phyloP scores from a whole-genome alignment of 2,113 vertebrate genomes.

The Gallinago paraguaiae region DNA sequence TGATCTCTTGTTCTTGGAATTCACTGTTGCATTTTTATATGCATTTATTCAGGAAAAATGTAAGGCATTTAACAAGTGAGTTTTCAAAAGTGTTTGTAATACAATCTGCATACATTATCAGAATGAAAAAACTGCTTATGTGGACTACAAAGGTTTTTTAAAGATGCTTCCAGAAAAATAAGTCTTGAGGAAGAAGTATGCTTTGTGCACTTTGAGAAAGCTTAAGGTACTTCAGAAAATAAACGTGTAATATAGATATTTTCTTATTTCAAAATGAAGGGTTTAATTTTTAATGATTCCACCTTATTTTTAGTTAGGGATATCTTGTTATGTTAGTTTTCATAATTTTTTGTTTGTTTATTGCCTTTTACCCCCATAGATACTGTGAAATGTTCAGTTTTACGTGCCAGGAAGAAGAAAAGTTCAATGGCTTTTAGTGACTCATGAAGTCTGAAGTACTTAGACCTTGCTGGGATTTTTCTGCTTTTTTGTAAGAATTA shows the following conservation, averaged over 20 bases:
- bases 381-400: not conserved
- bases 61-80: accelerated
- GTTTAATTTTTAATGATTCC: not conserved
- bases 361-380: not conserved
- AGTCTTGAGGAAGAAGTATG: not conserved
- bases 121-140: not conserved
- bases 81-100: not conserved
- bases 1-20: not conserved
- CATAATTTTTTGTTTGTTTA: not conserved
- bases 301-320: not conserved
- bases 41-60: not conserved
- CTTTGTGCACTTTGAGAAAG: not conserved
- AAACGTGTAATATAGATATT: not conserved
- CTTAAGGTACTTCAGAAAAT: not conserved
- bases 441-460: not conserved
- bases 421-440: not conserved
- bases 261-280: not conserved
- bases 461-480: not conserved
- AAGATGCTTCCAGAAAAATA: not conserved
- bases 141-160: not conserved
- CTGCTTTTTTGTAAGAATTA: not conserved
- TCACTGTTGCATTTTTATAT: not conserved
- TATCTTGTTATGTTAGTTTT: not conserved
- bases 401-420: not conserved
- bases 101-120: not conserved